Percentiles rank a stretch among this genome's conserved stretches.
Evolutionary conservation across 1,140 invertebrate genomes (phyloP).

Genomic region (Teleogryllus occipitalis): DNA sequence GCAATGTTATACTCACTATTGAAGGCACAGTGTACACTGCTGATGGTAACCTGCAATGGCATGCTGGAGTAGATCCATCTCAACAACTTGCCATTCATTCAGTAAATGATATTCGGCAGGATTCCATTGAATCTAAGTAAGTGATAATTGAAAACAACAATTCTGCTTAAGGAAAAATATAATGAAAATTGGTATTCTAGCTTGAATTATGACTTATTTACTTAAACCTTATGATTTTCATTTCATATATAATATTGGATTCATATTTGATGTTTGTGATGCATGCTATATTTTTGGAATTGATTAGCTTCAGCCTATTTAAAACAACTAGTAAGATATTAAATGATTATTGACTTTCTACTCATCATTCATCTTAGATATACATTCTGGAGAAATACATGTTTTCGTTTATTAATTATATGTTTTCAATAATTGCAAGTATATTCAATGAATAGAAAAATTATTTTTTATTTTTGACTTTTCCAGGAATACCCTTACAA

Average conservation of each 20-base stretch:
- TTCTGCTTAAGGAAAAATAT: too few relatives aligned
- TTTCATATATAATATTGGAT: too few relatives aligned
- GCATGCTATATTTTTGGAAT: too few relatives aligned
- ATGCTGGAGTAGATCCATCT: constrained; percentile 58
- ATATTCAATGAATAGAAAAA: too few relatives aligned
- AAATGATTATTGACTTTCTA: neutral
- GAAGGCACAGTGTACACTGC: constrained; percentile 45
- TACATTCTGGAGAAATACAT: too few relatives aligned
- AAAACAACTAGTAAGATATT: neutral
- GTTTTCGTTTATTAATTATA: too few relatives aligned
- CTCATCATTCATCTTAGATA: neutral
- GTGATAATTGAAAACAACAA: constrained; percentile 24
- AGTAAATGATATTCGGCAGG: constrained; percentile 44
- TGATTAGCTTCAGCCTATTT: neutral
- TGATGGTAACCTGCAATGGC: constrained; percentile 49
- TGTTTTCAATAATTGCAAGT: too few relatives aligned
- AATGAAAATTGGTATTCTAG: too few relatives aligned
- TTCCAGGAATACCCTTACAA: constrained; percentile 43
- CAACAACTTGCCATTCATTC: constrained; percentile 55
- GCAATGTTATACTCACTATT: constrained; percentile 44
- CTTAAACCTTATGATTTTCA: too few relatives aligned
- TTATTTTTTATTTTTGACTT: neutral
- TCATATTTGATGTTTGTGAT: too few relatives aligned
- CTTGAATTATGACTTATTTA: too few relatives aligned
- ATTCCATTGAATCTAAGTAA: constrained; percentile 53